phyloP scores from a whole-genome alignment of 2,113 vertebrate species.

The Myotis lucifugus region DNA sequence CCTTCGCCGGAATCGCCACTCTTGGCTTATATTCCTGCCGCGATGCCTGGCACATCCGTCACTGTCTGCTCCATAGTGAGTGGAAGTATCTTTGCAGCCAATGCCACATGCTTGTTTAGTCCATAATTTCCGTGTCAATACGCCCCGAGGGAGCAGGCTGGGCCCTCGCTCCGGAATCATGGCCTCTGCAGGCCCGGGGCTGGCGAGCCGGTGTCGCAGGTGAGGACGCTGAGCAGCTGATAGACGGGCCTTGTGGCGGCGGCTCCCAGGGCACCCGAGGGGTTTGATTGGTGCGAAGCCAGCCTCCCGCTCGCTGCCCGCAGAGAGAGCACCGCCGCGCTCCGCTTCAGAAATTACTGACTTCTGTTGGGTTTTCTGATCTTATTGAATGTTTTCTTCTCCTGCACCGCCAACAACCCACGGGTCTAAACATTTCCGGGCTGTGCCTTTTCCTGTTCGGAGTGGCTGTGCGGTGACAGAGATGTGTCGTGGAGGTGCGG shows the following conservation, averaged over 20 bases:
- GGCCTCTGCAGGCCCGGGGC: not conserved
- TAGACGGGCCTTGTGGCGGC: not conserved
- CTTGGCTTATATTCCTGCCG: not conserved
- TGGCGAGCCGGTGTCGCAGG: not conserved
- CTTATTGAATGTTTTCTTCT: constrained; percentile 57
- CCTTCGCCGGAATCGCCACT: not conserved
- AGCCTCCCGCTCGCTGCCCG: not conserved
- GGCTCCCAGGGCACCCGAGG: not conserved
- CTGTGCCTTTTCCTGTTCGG: constrained; percentile 1
- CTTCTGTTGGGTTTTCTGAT: constrained; percentile 57
- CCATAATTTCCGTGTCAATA: not conserved
- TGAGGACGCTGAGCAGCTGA: not conserved
- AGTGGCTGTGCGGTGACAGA: not conserved
- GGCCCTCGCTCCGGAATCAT: not conserved
- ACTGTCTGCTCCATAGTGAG: not conserved
- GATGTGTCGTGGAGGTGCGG: not conserved
- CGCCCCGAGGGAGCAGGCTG: not conserved
- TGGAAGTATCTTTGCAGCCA: not conserved
- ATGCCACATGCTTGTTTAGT: not conserved
- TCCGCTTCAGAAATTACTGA: constrained; percentile 32
- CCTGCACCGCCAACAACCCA: constrained; percentile 29
- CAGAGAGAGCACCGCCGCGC: not conserved
- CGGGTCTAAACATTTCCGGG: constrained; percentile 24
- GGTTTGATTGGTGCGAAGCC: not conserved
- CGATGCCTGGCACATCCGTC: not conserved